Conservation (phyloP, 2,113 vertebrate genomes). For the Procavia capensis region DNA sequence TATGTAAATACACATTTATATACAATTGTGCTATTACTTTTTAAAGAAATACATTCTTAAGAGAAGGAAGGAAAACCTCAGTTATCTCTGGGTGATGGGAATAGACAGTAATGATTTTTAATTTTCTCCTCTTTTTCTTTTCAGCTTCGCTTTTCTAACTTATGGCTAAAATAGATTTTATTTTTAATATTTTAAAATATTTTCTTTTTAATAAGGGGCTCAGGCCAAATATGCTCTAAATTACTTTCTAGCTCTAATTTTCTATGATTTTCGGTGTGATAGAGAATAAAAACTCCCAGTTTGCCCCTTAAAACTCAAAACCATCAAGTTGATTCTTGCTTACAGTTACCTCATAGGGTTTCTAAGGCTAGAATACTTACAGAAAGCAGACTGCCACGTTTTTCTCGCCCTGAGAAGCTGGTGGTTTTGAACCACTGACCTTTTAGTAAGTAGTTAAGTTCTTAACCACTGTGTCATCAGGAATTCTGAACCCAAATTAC, state of each 20-base stretch:
- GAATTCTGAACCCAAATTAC: background rate
- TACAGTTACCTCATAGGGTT: background rate
- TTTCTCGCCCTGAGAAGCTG: background rate
- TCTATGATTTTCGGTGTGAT: background rate
- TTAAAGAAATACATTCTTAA: constrained; percentile 14
- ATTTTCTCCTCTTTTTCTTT: background rate
- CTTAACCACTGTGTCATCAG: background rate
- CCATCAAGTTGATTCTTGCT: background rate
- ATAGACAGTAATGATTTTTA: background rate
- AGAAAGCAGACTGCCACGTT: background rate
- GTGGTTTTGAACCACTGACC: background rate
- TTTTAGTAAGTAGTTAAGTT: background rate
- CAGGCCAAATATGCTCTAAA: background rate
- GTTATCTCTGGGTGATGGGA: background rate
- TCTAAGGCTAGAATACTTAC: background rate
- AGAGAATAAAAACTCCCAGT: background rate
- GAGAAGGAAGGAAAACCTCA: background rate
- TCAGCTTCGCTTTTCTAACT: constrained; percentile 20
- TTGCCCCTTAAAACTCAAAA: background rate
- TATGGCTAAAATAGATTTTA: constrained; percentile 17
- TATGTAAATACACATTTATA: background rate
- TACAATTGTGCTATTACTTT: background rate
- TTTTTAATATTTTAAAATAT: constrained; percentile 23
- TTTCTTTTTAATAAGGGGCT: background rate
- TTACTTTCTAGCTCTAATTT: background rate